A percentile compares a stretch with the other conserved stretches of the same genome.
These are phyloP conservation scores for Python bivittatus DNA, from an alignment of 2,113 vertebrate species.

Conservation along the genomic window DNA sequence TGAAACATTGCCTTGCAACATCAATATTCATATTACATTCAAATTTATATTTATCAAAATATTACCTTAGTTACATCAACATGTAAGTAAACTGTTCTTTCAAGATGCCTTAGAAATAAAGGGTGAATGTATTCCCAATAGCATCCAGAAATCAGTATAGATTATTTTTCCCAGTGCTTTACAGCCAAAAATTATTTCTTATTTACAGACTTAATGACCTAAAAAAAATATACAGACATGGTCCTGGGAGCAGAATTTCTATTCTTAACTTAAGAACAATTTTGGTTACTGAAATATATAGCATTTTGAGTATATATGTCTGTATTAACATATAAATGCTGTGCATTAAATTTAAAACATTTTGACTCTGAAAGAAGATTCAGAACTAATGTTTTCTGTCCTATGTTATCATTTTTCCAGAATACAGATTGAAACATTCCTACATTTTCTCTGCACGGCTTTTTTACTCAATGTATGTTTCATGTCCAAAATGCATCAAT, in stretches of 20 bases:
- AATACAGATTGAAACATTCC: background rate
- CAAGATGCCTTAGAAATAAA: constrained; percentile 26
- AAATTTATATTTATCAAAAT: background rate
- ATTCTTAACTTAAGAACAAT: background rate
- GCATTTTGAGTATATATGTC: too few species aligned
- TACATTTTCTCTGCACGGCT: background rate
- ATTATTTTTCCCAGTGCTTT: constrained; percentile 15
- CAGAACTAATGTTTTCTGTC: background rate
- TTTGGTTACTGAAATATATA: background rate
- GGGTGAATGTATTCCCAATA: background rate
- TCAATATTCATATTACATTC: background rate
- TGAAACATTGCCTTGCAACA: constrained; percentile 11
- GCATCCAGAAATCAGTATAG: background rate
- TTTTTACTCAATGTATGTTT: background rate
- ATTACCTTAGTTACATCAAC: background rate
- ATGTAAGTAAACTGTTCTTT: background rate
- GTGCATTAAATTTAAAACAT: background rate
- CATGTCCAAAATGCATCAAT: background rate
- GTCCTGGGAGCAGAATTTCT: background rate
- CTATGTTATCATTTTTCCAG: background rate
- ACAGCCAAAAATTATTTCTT: constrained; percentile 16
- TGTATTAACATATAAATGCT: background rate
- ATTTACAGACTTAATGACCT: background rate
- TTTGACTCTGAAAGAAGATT: background rate
- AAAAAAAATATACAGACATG: background rate